Base-by-base conservation (phyloP, 2,797 vertebrate species). In the Orestias chungarensis region DNA sequence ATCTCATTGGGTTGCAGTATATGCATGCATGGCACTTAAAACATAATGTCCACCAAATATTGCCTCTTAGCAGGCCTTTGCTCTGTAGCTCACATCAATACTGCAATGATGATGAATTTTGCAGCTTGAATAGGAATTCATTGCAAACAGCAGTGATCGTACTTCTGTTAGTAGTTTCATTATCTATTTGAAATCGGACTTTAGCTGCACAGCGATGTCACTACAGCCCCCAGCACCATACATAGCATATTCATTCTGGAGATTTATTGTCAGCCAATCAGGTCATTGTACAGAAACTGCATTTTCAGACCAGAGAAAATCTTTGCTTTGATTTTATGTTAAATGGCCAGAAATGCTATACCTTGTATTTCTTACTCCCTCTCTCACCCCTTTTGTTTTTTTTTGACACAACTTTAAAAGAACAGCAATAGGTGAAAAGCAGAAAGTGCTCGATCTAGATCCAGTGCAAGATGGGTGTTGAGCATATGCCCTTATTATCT, bases 401-500 rank as follows among this genome's bases (percentile, higher is more conserved):
- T 61, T 40, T 31, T 44, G 8, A 47, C 11, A 61, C 10, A 49
- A 64, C 69, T 74, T 33, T 71, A 64, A 27, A 54, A 42, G 27
- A 12, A 20, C 31, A 64, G 15, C 46, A 31, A 35, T 23, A 17
- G 18, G 54, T 27, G 66, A 17, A 0, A 9, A 40, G n/a, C 2
- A 17, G 9, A 71, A 80, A 66, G 42, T 33, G 6, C 40, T 47
- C n/a, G 31, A 74, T 47, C 43, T 69, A 6, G 57, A 75, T 82
- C 20, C 82, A 71, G 66, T 52, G 38, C 50, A 64, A 25, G 55
- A 67, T 78, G 47, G 73, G 85, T 54, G 81, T 68, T 73, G 47
- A 84, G 70, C 50, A 14, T 68, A 79, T 71, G 64, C 79, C 66
- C 29, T 71, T 66, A 73, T 73, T 5, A 29, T 79, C 71, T 71